phyloP scores from a whole-genome alignment of 37 sponge, comb jelly and placozoan species.

The Petrosia ficiformis region DNA sequence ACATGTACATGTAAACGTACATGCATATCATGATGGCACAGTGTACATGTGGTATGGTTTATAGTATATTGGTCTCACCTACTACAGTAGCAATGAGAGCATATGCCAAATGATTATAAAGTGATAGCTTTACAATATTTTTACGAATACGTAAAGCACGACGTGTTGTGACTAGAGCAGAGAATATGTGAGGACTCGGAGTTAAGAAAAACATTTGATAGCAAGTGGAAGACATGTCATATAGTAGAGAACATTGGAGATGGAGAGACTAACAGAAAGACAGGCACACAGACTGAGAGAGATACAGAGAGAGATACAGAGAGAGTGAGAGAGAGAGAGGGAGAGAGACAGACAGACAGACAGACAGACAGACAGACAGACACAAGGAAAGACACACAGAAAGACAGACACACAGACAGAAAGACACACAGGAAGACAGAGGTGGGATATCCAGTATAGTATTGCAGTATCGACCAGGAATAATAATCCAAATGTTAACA shows the following conservation, averaged over 20 bases:
- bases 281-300: too few relatives aligned
- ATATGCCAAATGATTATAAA: slow-evolving; percentile 76
- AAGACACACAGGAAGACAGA: too few relatives aligned
- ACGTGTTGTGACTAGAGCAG: slow-evolving; percentile 56
- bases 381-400: background rate
- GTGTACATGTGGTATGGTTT: background rate
- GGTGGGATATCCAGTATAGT: slow-evolving; percentile 61
- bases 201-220: too few relatives aligned
- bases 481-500: slow-evolving; percentile 28
- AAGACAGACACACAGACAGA: too few relatives aligned
- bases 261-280: too few relatives aligned
- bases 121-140: slow-evolving; percentile 71
- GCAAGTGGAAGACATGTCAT: too few relatives aligned
- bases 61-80: slow-evolving; percentile 25
- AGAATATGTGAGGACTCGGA: slow-evolving; percentile 42
- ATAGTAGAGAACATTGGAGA: too few relatives aligned
- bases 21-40: background rate
- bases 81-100: slow-evolving; percentile 68
- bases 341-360: too few relatives aligned
- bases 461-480: slow-evolving; percentile 42
- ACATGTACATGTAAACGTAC: too few relatives aligned
- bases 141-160: slow-evolving; percentile 61
- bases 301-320: too few relatives aligned
- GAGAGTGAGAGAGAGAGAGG: too few relatives aligned
- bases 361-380: too few relatives aligned